Evolutionary conservation across 2,113 vertebrate species (phyloP).

Genomic region (Oophaga pumilio): DNA sequence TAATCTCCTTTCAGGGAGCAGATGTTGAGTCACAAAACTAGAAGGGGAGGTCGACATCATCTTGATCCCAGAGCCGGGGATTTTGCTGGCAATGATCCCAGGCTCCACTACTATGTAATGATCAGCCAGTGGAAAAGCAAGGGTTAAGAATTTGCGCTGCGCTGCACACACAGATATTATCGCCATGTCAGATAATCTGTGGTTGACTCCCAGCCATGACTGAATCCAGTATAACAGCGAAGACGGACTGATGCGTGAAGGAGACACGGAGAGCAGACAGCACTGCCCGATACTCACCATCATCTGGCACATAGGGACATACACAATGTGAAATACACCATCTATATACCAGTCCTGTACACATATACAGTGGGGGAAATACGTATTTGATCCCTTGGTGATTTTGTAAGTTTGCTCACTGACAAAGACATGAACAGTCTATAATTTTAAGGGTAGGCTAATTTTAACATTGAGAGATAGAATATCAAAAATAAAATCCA

Average conservation of each 20-base stretch:
- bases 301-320: no score
- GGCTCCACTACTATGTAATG: not conserved
- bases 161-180: not conserved
- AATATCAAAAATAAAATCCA: no score
- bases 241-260: slow-evolving; percentile 12
- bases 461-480: no score
- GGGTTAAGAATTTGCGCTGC: not conserved
- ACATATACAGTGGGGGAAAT: no score
- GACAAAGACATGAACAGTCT: no score
- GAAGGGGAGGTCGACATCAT: not conserved
- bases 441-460: no score
- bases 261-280: not conserved
- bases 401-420: no score
- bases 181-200: not conserved
- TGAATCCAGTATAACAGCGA: not conserved
- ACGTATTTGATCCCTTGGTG: no score
- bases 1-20: not conserved
- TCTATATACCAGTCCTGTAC: no score
- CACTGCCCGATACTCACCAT: no score
- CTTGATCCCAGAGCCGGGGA: not conserved
- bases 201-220: not conserved
- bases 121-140: not conserved
- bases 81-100: not conserved
- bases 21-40: not conserved
- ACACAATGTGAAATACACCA: no score